These are phyloP conservation scores for Catharus fuscescens DNA, from an alignment of 2,113 vertebrate genomes.

Conservation along the genomic window DNA sequence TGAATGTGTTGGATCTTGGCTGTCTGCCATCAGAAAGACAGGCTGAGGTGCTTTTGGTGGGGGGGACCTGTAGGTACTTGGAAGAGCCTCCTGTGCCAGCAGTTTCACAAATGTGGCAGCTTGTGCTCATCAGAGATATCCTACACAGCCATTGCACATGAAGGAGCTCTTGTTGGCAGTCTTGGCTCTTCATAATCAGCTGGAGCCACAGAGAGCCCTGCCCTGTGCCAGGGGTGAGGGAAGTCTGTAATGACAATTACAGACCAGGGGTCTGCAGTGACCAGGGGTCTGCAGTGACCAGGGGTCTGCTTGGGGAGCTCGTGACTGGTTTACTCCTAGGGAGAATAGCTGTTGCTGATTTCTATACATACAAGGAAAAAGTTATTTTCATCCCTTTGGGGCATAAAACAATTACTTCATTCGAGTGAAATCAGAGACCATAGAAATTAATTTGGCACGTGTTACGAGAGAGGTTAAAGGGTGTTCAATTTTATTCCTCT, in stretches of 20 bases:
- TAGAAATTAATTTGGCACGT: not conserved
- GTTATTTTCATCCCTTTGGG: not conserved
- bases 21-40: not conserved
- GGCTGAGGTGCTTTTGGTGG: not conserved
- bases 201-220: not conserved
- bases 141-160: accelerated
- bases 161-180: not conserved
- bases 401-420: not conserved
- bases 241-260: not conserved
- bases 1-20: not conserved
- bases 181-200: not conserved
- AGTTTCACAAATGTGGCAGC: not conserved
- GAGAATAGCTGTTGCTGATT: not conserved
- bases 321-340: accelerated
- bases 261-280: not conserved
- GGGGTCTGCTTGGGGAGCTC: not conserved
- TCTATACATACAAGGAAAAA: not conserved
- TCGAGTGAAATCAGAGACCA: not conserved
- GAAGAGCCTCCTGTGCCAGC: not conserved
- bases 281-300: not conserved
- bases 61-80: accelerated
- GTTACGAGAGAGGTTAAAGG: not conserved
- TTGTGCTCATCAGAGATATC: accelerated
- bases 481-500: not conserved
- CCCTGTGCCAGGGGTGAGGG: too few relatives aligned